Conservation (phyloP, 1,140 invertebrate genomes). For the Zaprionus kolodkinae region DNA sequence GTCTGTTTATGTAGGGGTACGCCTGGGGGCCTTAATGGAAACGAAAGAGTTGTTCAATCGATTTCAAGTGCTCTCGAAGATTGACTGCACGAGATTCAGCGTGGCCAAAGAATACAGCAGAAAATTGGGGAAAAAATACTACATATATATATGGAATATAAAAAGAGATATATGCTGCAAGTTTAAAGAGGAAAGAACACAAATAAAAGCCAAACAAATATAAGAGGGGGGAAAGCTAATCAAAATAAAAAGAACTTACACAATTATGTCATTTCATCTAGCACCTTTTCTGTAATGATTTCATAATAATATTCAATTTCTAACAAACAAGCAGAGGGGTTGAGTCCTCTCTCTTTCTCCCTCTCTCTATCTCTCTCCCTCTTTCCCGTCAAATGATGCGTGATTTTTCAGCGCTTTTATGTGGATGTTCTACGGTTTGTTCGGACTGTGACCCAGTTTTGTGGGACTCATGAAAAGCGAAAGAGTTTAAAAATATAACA, state of each 20-base stretch:
- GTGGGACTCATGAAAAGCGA: conserved; percentile 38
- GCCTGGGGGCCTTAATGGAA: not conserved
- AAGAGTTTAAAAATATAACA: conserved; percentile 48
- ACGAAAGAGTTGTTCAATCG: conserved; percentile 7
- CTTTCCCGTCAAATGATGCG: conserved; percentile 5
- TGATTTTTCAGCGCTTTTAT: conserved; percentile 29
- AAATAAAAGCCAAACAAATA: no score
- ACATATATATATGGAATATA: not conserved
- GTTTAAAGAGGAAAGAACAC: not conserved
- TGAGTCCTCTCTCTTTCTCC: not conserved
- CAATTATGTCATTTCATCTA: not conserved
- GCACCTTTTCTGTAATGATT: not conserved
- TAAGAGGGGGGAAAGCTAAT: not conserved
- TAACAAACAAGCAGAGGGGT: not conserved
- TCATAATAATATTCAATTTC: conserved; percentile 6
- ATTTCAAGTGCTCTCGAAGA: not conserved
- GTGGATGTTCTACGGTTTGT: conserved; percentile 11
- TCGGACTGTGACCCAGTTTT: conserved; percentile 47
- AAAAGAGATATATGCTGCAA: not conserved
- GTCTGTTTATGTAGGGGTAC: not conserved
- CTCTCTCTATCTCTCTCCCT: not conserved
- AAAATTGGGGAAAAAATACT: not conserved
- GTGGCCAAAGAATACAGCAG: not conserved
- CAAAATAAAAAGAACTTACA: not conserved
- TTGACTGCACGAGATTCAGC: not conserved